Evolutionary conservation across 2,797 vertebrate species (phyloP).

Genomic region (Bufotes viridis): DNA sequence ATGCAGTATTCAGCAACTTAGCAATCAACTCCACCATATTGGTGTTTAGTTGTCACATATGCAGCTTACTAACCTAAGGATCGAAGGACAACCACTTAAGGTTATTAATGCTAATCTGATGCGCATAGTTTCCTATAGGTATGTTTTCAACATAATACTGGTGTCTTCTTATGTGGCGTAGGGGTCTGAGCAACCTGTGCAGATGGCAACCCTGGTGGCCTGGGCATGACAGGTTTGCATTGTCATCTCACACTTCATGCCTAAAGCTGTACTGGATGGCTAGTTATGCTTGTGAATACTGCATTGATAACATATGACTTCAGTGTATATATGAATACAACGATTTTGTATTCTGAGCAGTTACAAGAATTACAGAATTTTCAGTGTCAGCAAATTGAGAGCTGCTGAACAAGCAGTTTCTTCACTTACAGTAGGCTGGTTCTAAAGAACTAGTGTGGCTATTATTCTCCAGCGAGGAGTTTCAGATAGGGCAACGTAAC

Average conservation of each 20-base stretch:
- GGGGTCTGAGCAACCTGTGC: background rate
- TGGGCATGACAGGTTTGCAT: too few species aligned
- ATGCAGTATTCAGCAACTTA: background rate
- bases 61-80: background rate
- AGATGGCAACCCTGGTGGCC: background rate
- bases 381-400: background rate
- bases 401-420: background rate
- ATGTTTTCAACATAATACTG: background rate
- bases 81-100: background rate
- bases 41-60: background rate
- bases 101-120: background rate
- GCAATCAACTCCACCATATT: slow-evolving; percentile 10
- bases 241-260: too few species aligned
- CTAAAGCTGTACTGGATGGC: too few species aligned
- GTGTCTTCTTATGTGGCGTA: background rate
- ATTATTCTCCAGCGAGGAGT: slow-evolving; percentile 15
- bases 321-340: too few species aligned
- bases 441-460: background rate
- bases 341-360: background rate
- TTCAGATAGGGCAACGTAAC: background rate
- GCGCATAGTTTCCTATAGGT: background rate
- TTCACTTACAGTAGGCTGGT: background rate
- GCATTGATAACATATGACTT: too few species aligned
- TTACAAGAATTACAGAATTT: background rate
- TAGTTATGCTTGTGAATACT: too few species aligned